Evolutionary conservation across 2,113 vertebrate genomes (phyloP).

Genomic region (Nerophis lumbriciformis): DNA sequence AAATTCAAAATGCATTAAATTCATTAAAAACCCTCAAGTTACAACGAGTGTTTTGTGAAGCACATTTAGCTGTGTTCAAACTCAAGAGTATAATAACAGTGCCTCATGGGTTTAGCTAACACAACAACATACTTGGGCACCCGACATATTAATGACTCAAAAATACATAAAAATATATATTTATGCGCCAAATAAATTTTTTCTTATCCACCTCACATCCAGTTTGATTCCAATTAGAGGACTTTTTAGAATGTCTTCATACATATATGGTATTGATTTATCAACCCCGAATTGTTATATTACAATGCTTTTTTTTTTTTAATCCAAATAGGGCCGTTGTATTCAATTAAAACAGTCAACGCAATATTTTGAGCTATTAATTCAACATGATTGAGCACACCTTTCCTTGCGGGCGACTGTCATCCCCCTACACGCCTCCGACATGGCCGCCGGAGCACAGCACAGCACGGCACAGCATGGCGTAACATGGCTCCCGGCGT

Average conservation of each 20-base stretch:
- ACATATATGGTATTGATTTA: neutral
- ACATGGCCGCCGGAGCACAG: conserved; percentile 1
- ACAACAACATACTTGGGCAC: too few species aligned
- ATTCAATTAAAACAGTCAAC: neutral
- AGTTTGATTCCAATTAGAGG: neutral
- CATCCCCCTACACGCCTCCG: neutral
- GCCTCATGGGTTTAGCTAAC: too few species aligned
- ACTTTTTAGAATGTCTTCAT: neutral
- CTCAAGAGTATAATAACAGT: too few species aligned
- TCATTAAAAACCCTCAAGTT: too few species aligned
- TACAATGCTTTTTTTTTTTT: too few species aligned
- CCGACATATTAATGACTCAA: too few species aligned
- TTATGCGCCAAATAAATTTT: too few species aligned
- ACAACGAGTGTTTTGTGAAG: too few species aligned
- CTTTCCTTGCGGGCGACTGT: neutral
- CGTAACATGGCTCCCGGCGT: conserved; percentile 35
- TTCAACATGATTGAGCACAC: neutral
- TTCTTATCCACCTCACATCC: too few species aligned
- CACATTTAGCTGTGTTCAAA: too few species aligned
- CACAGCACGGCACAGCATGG: conserved; percentile 7
- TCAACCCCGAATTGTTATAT: neutral
- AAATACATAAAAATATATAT: too few species aligned
- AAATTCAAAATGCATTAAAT: too few species aligned
- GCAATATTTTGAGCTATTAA: neutral
- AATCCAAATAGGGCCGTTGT: neutral